Conservation (phyloP, 2,113 vertebrate genomes). For the Chascanopsetta lugubris region DNA sequence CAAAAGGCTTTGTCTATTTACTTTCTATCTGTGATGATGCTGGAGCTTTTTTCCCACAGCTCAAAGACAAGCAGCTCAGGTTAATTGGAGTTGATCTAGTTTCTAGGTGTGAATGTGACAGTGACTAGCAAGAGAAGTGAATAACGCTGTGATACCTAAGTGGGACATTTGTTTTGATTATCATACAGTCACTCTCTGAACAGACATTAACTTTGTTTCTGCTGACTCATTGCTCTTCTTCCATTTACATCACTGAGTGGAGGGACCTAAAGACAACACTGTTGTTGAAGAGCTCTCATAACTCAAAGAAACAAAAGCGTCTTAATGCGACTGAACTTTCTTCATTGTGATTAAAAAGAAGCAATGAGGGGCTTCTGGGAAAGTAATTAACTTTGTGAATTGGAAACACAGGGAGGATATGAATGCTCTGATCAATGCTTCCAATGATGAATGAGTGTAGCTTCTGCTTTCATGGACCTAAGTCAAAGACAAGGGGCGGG, state of each 20-base stretch:
- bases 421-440: not conserved
- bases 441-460: constrained; percentile 16
- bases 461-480: constrained; percentile 1
- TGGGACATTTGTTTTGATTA: not conserved
- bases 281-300: not conserved
- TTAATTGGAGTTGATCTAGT: not conserved
- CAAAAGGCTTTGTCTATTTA: too few species aligned
- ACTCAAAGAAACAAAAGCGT: not conserved
- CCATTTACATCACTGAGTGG: not conserved
- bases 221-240: not conserved
- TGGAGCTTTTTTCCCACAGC: not conserved
- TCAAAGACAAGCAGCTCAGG: not conserved
- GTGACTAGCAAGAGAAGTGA: not conserved
- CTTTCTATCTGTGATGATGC: too few species aligned
- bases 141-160: not conserved
- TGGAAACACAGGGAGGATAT: constrained; percentile 18
- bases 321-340: constrained; percentile 10
- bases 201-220: not conserved
- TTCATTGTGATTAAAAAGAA: constrained; percentile 14
- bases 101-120: not conserved
- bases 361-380: constrained; percentile 3
- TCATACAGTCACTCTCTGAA: not conserved
- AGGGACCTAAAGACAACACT: not conserved
- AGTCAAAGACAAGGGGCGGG: constrained; percentile 13
- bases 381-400: constrained; percentile 21